Conservation (phyloP, 2,113 vertebrate genomes). For the Gallinago undulata region DNA sequence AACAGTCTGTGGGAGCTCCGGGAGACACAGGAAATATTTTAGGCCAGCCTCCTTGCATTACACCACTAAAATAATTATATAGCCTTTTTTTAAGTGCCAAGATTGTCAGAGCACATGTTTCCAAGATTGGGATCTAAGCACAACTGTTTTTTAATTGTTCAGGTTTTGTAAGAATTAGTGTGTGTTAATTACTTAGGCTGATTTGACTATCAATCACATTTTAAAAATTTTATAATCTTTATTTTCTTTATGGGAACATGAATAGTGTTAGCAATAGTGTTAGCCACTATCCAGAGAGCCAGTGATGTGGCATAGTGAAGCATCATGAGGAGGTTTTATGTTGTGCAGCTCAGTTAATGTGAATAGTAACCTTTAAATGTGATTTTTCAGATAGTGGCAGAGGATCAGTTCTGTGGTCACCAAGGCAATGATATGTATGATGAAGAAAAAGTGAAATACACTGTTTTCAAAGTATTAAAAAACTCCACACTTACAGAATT, state of each 20-base stretch:
- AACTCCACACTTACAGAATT: slow-evolving; percentile 96
- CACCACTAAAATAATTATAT: not conserved
- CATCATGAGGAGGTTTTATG: not conserved
- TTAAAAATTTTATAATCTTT: not conserved
- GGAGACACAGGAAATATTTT: not conserved
- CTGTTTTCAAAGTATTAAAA: slow-evolving; percentile 98
- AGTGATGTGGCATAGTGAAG: not conserved
- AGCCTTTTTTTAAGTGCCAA: not conserved
- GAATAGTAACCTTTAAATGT: not conserved
- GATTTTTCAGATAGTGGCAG: slow-evolving; percentile 90
- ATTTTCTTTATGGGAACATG: not conserved
- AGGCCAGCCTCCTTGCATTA: not conserved
- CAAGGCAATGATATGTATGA: slow-evolving; percentile 99
- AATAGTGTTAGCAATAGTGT: not conserved
- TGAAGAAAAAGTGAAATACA: slow-evolving; percentile 99
- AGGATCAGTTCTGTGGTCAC: slow-evolving; percentile 99
- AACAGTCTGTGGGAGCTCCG: not conserved
- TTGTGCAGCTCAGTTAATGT: not conserved
- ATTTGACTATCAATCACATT: not conserved
- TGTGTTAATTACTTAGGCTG: slow-evolving; percentile 1
- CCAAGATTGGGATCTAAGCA: not conserved
- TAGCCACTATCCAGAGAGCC: not conserved
- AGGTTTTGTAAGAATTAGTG: not conserved
- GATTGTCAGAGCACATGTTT: not conserved
- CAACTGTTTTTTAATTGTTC: not conserved